Base-by-base conservation (phyloP, 1,140 invertebrate genomes). In the Brachionus calyciflorus region DNA sequence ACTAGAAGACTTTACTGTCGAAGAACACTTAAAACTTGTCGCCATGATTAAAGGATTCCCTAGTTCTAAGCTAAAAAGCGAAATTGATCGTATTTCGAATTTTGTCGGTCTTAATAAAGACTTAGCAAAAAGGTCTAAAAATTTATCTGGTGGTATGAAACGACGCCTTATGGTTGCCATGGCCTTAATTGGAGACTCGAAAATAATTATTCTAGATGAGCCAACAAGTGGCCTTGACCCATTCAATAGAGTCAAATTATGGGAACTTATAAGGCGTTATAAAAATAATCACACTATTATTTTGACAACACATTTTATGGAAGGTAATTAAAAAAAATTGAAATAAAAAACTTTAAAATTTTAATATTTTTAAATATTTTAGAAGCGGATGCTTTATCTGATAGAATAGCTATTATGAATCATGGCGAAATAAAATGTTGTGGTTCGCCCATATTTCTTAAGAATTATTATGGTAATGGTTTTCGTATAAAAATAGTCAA, bases 181-280 rank as follows among this genome's bases (percentile, higher is more conserved):
- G 65, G 86, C 87, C 7, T 84, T 87, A 69, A 84, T 88, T 76
- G 86, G 84, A 10, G 85, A 83, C 1, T 85, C 86, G 1, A 82
- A 84, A 81, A 83, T 86, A 68, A 79, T 82, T n/a, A 80, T 85
- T 70, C 55, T 85, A 26, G 76, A 77, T 19, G 76, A 98, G 84
- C 94, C 94, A 41, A 94, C 93, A 1, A 92, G 92, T 4, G 94
- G 94, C 55, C 92, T 98, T 88, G 96, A 99, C 87, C 93, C 95
- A 4, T 90, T 92, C 79, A 93, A 94, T 0, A 87, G 94, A 75
- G 86, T 94, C 69, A 89, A 90, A 57, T 89, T 94, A 5, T 98
- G 95, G 95, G 91, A 96, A 81, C 79, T 85, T 51, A 80, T 83
- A 24, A 77, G 69, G n/a, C 19, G 33, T 0, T 73, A 73, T 49